Percentiles rank a stretch among this genome's conserved stretches.
Evolutionary conservation across 2,888 invertebrate species (phyloP).

Genomic region (Agriopis aurantiaria): DNA sequence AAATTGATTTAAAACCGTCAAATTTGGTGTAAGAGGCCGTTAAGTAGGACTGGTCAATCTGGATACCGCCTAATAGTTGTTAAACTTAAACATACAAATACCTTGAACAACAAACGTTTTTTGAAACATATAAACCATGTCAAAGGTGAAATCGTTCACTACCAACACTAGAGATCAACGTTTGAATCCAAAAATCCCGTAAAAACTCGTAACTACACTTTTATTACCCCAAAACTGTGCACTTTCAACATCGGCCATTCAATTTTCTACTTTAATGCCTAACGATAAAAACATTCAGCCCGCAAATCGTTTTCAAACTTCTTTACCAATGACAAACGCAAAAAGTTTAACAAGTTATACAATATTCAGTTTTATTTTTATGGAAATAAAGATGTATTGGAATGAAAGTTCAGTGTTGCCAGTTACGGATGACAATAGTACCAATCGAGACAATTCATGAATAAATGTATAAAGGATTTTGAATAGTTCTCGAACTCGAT

Average conservation of each 20-base stretch:
- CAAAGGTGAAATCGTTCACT: conserved; percentile 22
- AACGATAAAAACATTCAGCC: conserved; percentile 32
- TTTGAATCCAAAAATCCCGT: conserved; percentile 46
- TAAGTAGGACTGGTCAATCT: no score
- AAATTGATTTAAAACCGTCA: no score
- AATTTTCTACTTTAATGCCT: conserved; percentile 40
- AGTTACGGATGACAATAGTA: conserved; percentile 48
- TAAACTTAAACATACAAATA: no score
- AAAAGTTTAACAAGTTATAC: background rate
- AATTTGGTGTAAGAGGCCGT: no score
- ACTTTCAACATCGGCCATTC: conserved; percentile 7
- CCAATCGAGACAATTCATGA: conserved; percentile 51
- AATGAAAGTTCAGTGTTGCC: conserved; percentile 30
- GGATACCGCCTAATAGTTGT: no score
- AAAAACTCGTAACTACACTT: conserved; percentile 45
- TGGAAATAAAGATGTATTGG: conserved; percentile 16
- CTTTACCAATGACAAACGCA: conserved; percentile 35
- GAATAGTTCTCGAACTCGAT: conserved; percentile 47
- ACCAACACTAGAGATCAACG: conserved; percentile 28
- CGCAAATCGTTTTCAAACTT: conserved; percentile 41
- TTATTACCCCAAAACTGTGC: conserved; percentile 37
- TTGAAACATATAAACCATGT: conserved; percentile 5
- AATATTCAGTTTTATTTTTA: conserved; percentile 30
- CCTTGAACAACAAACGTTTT: no score
- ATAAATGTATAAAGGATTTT: conserved; percentile 52